A percentile compares a stretch with the other conserved stretches of the same genome.
Conservation (phyloP, 2,888 invertebrate genomes). For the Mongoloraphidia duomilia region DNA sequence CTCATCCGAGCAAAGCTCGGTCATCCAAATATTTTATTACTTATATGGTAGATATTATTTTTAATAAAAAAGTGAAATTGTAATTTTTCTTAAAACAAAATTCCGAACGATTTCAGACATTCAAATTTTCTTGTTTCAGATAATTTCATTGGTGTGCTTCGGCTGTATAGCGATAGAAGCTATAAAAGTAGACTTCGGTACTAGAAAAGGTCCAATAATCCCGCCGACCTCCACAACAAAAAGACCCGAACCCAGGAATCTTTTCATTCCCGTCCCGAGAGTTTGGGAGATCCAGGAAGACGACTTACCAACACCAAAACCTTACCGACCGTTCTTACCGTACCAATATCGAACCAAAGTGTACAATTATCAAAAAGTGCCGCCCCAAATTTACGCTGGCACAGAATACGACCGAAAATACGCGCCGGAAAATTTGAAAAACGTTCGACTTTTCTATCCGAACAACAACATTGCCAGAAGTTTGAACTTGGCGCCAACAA, state of each 20-base stretch:
- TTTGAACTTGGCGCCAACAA: background rate
- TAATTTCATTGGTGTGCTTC: background rate
- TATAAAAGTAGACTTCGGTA: constrained; percentile 47
- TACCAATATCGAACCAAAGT: constrained; percentile 5
- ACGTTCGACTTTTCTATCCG: background rate
- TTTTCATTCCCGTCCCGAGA: constrained; percentile 32
- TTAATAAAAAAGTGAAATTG: no score
- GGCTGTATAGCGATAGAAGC: background rate
- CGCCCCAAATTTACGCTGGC: constrained; percentile 1
- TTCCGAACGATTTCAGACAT: no score
- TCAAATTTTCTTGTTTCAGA: background rate
- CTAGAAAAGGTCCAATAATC: constrained; percentile 43
- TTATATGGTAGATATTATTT: no score
- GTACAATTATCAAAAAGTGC: background rate
- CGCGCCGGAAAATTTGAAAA: background rate
- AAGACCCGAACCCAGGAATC: constrained; percentile 22
- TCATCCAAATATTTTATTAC: no score
- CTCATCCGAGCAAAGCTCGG: no score
- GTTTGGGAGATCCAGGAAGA: constrained; percentile 44
- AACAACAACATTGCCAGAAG: background rate
- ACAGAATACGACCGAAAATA: constrained; percentile 6
- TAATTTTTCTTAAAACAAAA: no score
- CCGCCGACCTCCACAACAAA: constrained; percentile 36
- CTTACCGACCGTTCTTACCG: constrained; percentile 23
- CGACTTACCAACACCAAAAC: constrained; percentile 44